Base-by-base conservation (phyloP, 2,113 vertebrate genomes). In the Gallinago undulata region DNA sequence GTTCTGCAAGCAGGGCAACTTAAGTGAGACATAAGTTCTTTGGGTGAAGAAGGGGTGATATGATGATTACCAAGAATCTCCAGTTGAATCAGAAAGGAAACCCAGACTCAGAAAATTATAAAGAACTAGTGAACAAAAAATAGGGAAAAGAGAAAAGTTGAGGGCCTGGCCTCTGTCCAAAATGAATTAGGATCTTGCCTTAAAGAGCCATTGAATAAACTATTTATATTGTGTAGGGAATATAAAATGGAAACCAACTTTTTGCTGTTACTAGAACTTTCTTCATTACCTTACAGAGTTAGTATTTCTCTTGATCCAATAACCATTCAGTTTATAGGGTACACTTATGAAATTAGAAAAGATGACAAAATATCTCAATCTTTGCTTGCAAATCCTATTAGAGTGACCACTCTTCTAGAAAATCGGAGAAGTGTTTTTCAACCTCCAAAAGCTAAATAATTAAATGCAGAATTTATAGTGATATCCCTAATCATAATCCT, bases 111-210 rank as follows among this genome's bases (percentile, higher is more conserved):
- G 19, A 78, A 28, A 83, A 45, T 27, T 21, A 41, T 9, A 55
- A 83, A 55, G 3, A 76, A 73, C 3, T 5, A 19, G 3, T 10
- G 11, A 25, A 10, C n/a, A 13, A 16, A 56, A 48, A 30, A 43
- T 18, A 33, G 0, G 4, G 2, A 33, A 69, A 39, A 28, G 3
- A 25, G 5, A 69, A 41, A 57, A 48, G 1, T 5, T 62, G 14
- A 33, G 7, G 23, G 13, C 72, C 50, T 66, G 9, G 9, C 59
- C 2, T 23, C 28, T 51, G 9, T 41, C 9, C 16, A 64, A 68
- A 76, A 50, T 17, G 0, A 11, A 1, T 51, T n/a, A 73, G 11
- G 4, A 13, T 73, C 86, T 83, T 83, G 1, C 8, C 53, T 83
- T 80, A 33, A 47, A 77, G 6, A 51, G 2, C 5, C 6, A 21